Evolutionary conservation across 2,888 invertebrate genomes (phyloP), one percentile per base, ranked within the genome.

Genomic region (Apantesis nais): DNA sequence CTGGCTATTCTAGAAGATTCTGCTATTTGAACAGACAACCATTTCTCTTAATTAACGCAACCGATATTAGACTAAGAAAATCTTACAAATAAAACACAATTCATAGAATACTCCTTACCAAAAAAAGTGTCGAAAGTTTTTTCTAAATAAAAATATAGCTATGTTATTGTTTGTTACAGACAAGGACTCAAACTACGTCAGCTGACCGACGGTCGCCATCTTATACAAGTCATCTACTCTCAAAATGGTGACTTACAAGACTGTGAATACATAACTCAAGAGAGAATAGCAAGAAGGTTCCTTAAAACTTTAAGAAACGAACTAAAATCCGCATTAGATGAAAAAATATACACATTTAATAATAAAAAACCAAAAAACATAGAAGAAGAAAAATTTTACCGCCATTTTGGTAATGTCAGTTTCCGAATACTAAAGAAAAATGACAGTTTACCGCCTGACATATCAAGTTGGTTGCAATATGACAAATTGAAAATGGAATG

Each of bases 181-280:
- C 87, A 88, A 66, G 96, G 96, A 2, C 86, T 97, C 34, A 95
- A 95, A 78, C 95, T 97, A 37, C 96, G 97, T 31, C 97, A 97
- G 88, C 90, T 97, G 78, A 96, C 96, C n/a, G 96, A 97, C 85
- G 97, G 97, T 71, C 93, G 94, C 80, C 96, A 96, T 89, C 95
- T 97, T 88, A 95, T 97, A 64, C 97, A 97, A 90, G 89, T 97
- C 52, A 97, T 97, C 79, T 97, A 97, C 93, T 93, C 96, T 68
- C 95, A 95, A 82, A 93, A 95, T 82, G 95, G 96, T 80, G 92
- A 89, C 71, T 91, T 97, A 9, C 95, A 96, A 85, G 97, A 97
- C 90, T 97, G 97, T 89, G 97, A 97, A 87, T 96, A 96, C 86
- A 92, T 97, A 69, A 93, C 95, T 7, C 95, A 96, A 79, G 89